phyloP scores from a whole-genome alignment of 2,797 vertebrate species.

The Cephalopachus bancanus region DNA sequence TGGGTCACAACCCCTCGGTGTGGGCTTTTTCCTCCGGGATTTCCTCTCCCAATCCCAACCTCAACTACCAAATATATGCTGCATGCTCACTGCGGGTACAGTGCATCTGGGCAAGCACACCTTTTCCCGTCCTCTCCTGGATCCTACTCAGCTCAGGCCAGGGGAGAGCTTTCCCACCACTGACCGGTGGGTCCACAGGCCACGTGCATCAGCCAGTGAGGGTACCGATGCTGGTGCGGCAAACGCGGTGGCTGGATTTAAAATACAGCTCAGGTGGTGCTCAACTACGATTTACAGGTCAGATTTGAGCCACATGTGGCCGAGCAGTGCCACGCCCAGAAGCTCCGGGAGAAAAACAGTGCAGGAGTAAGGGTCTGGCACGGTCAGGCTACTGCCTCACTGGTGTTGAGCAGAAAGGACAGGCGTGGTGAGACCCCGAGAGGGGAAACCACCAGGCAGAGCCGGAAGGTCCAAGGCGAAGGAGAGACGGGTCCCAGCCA shows the following conservation, averaged over 20 bases:
- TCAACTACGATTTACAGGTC: background rate
- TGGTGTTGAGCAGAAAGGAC: background rate
- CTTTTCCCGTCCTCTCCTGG: background rate
- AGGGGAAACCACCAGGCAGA: background rate
- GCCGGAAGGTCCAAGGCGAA: background rate
- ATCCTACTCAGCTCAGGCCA: background rate
- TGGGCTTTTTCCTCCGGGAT: background rate
- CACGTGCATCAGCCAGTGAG: background rate
- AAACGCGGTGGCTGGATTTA: background rate
- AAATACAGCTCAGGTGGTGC: background rate
- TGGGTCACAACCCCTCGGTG: background rate
- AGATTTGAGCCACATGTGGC: background rate
- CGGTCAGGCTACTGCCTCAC: background rate
- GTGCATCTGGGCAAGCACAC: background rate
- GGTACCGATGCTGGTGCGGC: background rate
- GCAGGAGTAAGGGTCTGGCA: background rate
- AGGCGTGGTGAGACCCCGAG: too few species aligned
- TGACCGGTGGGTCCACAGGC: fast-evolving
- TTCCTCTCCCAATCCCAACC: background rate
- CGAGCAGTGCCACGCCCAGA: background rate
- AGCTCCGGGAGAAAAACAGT: background rate
- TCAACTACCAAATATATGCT: background rate
- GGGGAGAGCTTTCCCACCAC: too few species aligned
- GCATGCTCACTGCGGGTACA: background rate
- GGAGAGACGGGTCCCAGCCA: background rate